These are phyloP conservation scores for Galeopsomyia nigrocyanea DNA, from an alignment of 2,888 invertebrate genomes.

Conservation along the genomic window DNA sequence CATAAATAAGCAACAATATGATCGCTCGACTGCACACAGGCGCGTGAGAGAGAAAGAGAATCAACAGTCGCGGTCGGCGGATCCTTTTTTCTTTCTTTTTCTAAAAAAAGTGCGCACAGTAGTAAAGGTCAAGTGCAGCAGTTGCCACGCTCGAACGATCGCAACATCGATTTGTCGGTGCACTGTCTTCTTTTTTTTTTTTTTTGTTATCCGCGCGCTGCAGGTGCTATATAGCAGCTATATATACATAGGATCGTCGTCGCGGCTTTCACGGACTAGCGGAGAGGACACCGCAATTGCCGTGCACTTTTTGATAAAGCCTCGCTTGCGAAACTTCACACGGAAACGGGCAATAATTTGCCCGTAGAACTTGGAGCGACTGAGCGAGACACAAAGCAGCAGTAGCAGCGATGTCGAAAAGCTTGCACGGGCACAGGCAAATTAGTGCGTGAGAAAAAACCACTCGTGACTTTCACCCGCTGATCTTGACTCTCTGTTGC, in stretches of 20 bases:
- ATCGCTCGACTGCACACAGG: conserved; percentile 12
- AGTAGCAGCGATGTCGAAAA: conserved; percentile 13
- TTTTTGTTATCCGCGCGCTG: no score
- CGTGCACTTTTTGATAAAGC: conserved; percentile 14
- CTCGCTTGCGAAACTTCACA: conserved; percentile 41
- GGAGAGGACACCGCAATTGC: background rate
- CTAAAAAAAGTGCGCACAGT: background rate
- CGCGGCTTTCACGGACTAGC: background rate
- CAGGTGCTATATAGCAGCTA: no score
- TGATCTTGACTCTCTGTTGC: conserved; percentile 30
- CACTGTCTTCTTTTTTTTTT: no score
- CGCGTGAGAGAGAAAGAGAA: conserved; percentile 13
- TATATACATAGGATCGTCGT: no score
- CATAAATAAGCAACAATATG: conserved; percentile 27
- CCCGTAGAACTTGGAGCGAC: background rate
- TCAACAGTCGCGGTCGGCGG: background rate
- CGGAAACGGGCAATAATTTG: conserved; percentile 33
- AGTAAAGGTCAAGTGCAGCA: conserved; percentile 5
- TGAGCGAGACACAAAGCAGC: conserved; percentile 3
- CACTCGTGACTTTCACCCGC: conserved; percentile 36
- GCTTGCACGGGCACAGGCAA: background rate
- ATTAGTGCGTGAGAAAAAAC: conserved; percentile 35
- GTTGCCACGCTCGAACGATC: background rate
- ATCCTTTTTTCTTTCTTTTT: background rate
- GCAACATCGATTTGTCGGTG: background rate